A percentile compares a stretch with the other conserved stretches of the same genome.
Conservation (phyloP, 1,140 invertebrate species). For the Drosophila suzukii region DNA sequence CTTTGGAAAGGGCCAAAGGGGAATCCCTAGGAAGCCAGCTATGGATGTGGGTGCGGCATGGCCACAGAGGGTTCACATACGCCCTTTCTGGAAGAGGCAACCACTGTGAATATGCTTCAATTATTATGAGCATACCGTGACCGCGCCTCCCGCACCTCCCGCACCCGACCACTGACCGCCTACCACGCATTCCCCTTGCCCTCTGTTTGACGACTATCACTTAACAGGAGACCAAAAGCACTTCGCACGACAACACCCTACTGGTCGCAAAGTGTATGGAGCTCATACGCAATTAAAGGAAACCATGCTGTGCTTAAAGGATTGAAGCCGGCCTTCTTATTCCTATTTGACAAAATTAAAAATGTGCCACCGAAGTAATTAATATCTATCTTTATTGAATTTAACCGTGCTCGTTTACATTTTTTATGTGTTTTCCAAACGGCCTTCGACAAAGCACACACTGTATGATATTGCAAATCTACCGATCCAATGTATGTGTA, state of each 20-base stretch:
- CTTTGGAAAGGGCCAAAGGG: constrained; percentile 11
- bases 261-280: constrained; percentile 10
- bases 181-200: constrained; percentile 1
- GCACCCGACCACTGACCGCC: neutral
- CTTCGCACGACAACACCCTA: constrained; percentile 10
- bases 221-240: constrained; percentile 30
- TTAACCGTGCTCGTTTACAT: neutral
- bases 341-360: neutral
- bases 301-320: constrained; percentile 53
- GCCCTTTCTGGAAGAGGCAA: constrained; percentile 29
- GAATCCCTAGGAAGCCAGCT: neutral
- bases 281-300: constrained; percentile 61
- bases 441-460: too few relatives aligned
- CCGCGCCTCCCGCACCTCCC: constrained; percentile 32
- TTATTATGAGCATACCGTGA: constrained; percentile 62
- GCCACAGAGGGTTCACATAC: constrained; percentile 31
- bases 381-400: neutral
- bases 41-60: constrained; percentile 12
- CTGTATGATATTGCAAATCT: too few relatives aligned
- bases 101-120: constrained; percentile 72
- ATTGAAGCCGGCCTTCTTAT: neutral
- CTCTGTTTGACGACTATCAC: constrained; percentile 50
- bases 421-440: neutral
- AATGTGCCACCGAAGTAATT: neutral
- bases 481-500: too few relatives aligned